Evolutionary conservation across 2,113 vertebrate species (phyloP), one percentile per base, ranked within the genome.

Genomic region (Variabilichromis moorii): DNA sequence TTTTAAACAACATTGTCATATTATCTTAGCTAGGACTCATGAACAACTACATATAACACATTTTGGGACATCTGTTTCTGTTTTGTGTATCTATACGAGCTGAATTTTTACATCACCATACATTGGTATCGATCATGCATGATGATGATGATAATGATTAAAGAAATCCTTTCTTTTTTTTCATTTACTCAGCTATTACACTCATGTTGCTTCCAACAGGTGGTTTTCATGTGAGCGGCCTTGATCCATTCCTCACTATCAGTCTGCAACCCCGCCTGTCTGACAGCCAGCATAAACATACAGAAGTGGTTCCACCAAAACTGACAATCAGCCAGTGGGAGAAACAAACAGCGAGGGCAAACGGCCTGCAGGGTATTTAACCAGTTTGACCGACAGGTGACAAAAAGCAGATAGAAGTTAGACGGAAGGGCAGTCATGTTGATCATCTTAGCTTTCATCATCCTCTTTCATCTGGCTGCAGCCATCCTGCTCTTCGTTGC

Each of bases 371-470:
- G 37, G 17, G 31, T 47, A 17, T 47, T 79, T 21, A 17, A 24
- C 59, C 28, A 37, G 63, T 71, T 80, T 14, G 71, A 86, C 17
- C 9, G 7, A 78, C 45, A 7, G 26, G 54, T 26, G 16, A 8
- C 3, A 37, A 51, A 4, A 57, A 84, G 33, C 35, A 55, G 26
- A 76, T 28, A 47, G 42, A 78, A 85, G 82, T 71, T 35, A 42
- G 11, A 89, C 76, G 16, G 33, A 85, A 40, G 53, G 7, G 61
- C 90, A 93, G 92, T 90, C 92, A 97, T 97, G 97, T 94, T 97
- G 95, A 91, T 97, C 88, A 87, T 97, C 92, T 79, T 97, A 86
- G 93, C 95, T 92, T 92, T 95, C 92, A 97, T 97, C 92, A 93
- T 97, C 91, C 93, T 97, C 88, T 97, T 97, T 90, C 97, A 97